phyloP scores from a whole-genome alignment of 2,888 invertebrate genomes.

The Philopedon plagiatum region DNA sequence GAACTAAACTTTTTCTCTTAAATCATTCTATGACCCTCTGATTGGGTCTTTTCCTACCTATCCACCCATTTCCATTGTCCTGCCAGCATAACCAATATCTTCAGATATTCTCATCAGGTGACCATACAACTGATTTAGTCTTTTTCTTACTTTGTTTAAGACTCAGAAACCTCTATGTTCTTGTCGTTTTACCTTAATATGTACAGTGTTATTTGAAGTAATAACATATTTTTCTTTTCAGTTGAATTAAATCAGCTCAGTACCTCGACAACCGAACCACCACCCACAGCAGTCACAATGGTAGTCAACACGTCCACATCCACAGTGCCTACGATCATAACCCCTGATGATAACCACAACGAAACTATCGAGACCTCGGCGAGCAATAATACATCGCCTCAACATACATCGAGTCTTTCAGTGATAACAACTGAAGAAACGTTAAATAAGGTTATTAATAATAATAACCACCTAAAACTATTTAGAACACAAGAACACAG shows the following conservation, averaged over 20 bases:
- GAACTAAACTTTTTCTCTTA: too few relatives aligned
- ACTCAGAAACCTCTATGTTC: too few relatives aligned
- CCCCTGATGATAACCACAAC: constrained; percentile 65
- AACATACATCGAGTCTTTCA: background rate
- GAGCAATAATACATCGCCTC: background rate
- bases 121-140: too few relatives aligned
- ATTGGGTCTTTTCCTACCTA: too few relatives aligned
- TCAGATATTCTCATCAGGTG: too few relatives aligned
- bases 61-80: too few relatives aligned
- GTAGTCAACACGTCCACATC: constrained; percentile 55
- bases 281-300: constrained; percentile 50
- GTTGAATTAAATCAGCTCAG: constrained; percentile 64
- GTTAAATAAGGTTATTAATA: constrained; percentile 10
- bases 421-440: background rate
- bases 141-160: too few relatives aligned
- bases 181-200: too few relatives aligned
- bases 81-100: too few relatives aligned
- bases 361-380: constrained; percentile 53
- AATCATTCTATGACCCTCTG: too few relatives aligned
- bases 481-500: background rate
- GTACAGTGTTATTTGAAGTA: too few relatives aligned
- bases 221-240: constrained; percentile 60
- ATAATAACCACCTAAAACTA: constrained; percentile 16
- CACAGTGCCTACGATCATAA: constrained; percentile 53
- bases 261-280: background rate